Conservation (phyloP, 1,140 invertebrate genomes). For the Bursaphelenchus mucronatus region DNA sequence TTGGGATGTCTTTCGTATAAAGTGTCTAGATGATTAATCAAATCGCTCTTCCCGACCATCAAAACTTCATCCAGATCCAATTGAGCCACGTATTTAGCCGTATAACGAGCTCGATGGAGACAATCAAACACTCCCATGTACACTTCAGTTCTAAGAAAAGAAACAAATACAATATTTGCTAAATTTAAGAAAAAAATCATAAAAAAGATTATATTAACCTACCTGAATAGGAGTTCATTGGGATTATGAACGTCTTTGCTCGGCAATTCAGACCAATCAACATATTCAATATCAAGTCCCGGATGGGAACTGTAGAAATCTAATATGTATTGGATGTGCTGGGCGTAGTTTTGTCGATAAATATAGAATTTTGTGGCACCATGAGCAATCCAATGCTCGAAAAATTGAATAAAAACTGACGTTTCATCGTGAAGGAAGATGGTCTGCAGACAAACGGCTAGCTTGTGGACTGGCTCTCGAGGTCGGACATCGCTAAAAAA, state of each 20-base stretch:
- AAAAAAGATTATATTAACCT: no score
- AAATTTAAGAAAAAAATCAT: background rate
- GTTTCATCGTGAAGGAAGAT: conserved; percentile 28
- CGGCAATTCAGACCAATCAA: conserved; percentile 24
- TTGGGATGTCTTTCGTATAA: no score
- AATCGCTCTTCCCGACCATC: no score
- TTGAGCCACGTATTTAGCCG: conserved; percentile 29
- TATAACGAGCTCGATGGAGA: conserved; percentile 21
- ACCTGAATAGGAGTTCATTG: no score
- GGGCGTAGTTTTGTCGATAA: conserved; percentile 27
- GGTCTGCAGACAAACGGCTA: conserved; percentile 31
- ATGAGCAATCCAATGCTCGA: conserved; percentile 25
- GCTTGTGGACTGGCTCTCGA: conserved; percentile 6
- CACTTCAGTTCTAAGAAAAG: conserved; percentile 21
- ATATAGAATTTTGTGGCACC: conserved; percentile 33
- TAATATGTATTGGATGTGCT: background rate
- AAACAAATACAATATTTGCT: conserved; percentile 26
- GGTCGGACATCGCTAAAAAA: conserved; percentile 22
- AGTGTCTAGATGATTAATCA: no score
- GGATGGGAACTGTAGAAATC: conserved; percentile 10
- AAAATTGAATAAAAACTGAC: conserved; percentile 24
- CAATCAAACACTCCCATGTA: conserved; percentile 27
- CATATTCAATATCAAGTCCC: conserved; percentile 20
- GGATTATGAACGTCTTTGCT: no score
- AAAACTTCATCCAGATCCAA: conserved; percentile 30